Evolutionary conservation across 2,113 vertebrate genomes (phyloP), one percentile per base, ranked within the genome.

Genomic region (Rafetus swinhoei): DNA sequence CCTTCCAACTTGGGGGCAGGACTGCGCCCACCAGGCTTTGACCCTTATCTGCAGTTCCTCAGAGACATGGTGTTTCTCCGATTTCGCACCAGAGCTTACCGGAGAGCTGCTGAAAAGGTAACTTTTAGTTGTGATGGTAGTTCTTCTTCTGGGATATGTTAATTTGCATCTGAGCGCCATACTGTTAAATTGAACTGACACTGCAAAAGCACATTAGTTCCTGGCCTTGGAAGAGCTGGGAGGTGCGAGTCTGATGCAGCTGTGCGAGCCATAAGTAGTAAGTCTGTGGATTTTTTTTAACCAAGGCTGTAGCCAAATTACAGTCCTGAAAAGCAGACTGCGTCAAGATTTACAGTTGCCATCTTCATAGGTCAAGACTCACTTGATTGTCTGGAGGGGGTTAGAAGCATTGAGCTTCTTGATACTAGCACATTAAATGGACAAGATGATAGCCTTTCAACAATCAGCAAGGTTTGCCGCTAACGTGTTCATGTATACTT

Each of bases 11-110:
- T 99, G 91, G 99, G 99, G 2, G 99, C 99, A 13, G 99, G 99
- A 18, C 97, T 99, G 2, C 98, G 99, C 2, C 98, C 99, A 1
- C 99, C 99, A 2, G 99, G 99, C 76, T 99, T 99, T 91, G 99
- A 99, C 88, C 99, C 99, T 24, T 99, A 99, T 88, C 98, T 99
- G 50, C 98, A 99, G 95, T 99, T 99, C 97, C 97, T 99, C 83
- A 98, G 99, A 29, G 99, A 99, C 55, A 97, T 98, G 1, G 99
- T 99, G 55, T 99, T 99, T 97, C 99, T 99, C 7, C 98, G 99
- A 54, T 99, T 99, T 95, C 99, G 98, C 80, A 99, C 99, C 35
- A 98, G 99, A 97, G 99, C 99, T 35, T 99, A 99, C 96, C 98
- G 99, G 24, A 99, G 98, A 94, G 98, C 99, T 22, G 99, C 99